Evolutionary conservation across 2,888 invertebrate genomes (phyloP), one percentile per base, ranked within the genome.

Genomic region (Odontocolon sp.): DNA sequence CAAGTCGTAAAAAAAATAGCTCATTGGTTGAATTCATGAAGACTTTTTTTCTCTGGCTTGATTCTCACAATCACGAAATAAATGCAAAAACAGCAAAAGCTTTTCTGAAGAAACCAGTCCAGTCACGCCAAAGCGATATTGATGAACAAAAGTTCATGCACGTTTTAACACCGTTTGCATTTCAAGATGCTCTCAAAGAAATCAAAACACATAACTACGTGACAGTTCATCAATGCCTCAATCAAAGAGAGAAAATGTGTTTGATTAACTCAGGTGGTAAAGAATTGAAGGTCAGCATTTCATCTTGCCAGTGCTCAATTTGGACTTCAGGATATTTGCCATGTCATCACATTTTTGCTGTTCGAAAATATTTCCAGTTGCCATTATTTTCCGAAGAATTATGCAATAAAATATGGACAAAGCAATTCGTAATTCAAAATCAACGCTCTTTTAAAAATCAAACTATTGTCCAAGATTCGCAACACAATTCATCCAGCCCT

Each of bases 291-390:
- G 45, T 64, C 0, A 33, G 42, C 3, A 4, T 21, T 21, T 33
- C 26, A 3, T 36, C 21, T 18, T 72, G 72, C 16, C 14, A 40
- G 6, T 64, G 72, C n/a, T 11, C 56, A 2, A 40, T 45, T 8
- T 57, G 54, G 45, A 64, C 31, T 3, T 72, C 72, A 8, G 45
- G 33, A n/a, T 21, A 3, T 8, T 9, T 72, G 4, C 56, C 72
- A 5, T 66, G 72, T 18, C 28, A 36, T 4, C 72, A 72, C 56
- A 72, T 66, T 9, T 45, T 66, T 5, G 36, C 31, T 5, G 45
- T 56, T 0, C 28, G 72, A 6, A 54, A 26, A 14, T 47, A 28
- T 1, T 47, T 54, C 18, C 3, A 57, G 3, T 0, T 56, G 18
- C 4, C 56, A 6, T 14, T 72, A 3, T 72, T 54, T 36, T 16